Conservation (phyloP, 2,797 vertebrate genomes). For the Sarcophilus harrisii region DNA sequence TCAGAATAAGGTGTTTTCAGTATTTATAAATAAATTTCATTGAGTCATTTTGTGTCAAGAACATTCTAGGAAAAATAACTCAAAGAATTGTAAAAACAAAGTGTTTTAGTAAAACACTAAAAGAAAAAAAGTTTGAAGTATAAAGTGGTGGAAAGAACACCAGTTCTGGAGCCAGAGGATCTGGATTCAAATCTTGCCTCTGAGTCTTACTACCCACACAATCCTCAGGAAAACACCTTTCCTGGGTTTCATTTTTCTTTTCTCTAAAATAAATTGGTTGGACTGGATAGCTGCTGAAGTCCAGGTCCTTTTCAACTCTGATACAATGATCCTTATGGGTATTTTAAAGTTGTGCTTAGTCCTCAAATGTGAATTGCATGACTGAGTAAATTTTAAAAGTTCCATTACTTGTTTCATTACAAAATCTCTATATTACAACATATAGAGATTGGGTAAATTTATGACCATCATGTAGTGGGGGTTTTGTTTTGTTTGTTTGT, state of each 20-base stretch:
- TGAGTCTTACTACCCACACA: not conserved
- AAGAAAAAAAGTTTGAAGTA: not conserved
- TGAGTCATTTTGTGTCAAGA: conserved; percentile 39
- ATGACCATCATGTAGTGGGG: not conserved
- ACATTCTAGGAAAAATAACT: conserved; percentile 32
- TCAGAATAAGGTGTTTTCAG: not conserved
- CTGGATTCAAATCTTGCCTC: not conserved
- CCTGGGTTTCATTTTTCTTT: not conserved
- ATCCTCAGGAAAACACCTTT: not conserved
- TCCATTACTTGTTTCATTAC: conserved; percentile 12
- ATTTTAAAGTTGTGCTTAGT: not conserved
- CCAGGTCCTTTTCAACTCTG: not conserved
- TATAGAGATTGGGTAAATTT: not conserved
- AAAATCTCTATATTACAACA: conserved; percentile 6
- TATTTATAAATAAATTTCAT: conserved; percentile 40
- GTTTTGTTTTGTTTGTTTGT: not conserved
- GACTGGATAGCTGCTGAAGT: not conserved
- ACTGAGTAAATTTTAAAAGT: conserved; percentile 5
- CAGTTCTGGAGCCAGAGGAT: not conserved
- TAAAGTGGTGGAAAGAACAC: not conserved
- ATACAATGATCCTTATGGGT: not conserved
- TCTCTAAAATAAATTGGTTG: not conserved
- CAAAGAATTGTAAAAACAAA: not conserved
- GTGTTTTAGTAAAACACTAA: conserved; percentile 6
- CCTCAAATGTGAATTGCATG: conserved; percentile 13